phyloP scores from a whole-genome alignment of 2,113 vertebrate genomes.

The Gracilinanus agilis region DNA sequence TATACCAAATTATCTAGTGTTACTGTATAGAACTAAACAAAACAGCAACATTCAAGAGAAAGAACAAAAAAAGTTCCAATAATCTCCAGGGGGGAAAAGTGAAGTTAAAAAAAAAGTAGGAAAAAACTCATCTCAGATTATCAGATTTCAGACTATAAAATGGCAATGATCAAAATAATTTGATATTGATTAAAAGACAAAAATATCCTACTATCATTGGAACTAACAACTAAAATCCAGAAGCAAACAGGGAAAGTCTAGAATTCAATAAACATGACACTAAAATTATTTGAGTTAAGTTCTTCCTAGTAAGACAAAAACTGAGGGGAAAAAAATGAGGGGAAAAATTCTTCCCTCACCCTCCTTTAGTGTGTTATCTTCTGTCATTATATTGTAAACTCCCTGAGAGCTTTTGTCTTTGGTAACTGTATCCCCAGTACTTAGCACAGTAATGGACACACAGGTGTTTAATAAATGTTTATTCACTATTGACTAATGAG shows the following conservation, averaged over 20 bases:
- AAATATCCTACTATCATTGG: not conserved
- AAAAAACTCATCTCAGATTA: not conserved
- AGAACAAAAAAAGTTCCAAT: not conserved
- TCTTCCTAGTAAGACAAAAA: not conserved
- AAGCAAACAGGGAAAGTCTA: not conserved
- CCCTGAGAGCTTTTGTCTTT: not conserved
- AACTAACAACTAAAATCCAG: not conserved
- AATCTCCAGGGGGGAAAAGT: not conserved
- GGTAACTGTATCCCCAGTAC: not conserved
- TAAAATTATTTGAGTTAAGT: not conserved
- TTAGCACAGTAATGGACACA: not conserved
- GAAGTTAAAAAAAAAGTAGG: not conserved
- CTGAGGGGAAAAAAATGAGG: not conserved
- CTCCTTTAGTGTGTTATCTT: not conserved
- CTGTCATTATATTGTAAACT: not conserved
- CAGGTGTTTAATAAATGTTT: not conserved
- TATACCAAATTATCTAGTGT: not conserved
- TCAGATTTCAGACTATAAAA: too few relatives aligned
- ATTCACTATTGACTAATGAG: not conserved
- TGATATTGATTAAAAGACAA: not conserved
- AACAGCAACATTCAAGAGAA: not conserved
- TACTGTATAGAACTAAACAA: not conserved
- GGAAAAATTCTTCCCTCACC: not conserved
- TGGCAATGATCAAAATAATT: not conserved
- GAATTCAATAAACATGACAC: not conserved